phyloP scores from a whole-genome alignment of 2,797 vertebrate species.

The Micropoecilia bifurca region DNA sequence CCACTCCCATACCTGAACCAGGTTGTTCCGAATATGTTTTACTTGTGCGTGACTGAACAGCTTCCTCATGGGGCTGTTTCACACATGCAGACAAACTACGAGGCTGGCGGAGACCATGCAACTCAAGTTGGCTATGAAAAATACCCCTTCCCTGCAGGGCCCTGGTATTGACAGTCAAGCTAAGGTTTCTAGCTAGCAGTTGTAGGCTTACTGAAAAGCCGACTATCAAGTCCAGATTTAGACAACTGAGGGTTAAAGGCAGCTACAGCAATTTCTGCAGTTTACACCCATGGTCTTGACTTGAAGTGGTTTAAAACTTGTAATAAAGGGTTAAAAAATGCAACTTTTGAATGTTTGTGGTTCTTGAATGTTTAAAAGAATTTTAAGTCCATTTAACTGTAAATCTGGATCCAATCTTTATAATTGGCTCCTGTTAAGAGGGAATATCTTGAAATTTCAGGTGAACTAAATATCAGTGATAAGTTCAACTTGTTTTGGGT shows the following conservation, averaged over 20 bases:
- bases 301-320: neutral
- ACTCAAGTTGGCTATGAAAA: constrained; percentile 26
- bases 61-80: constrained; percentile 30
- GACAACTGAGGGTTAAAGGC: neutral
- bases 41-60: constrained; percentile 33
- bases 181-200: neutral
- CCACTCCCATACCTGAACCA: neutral
- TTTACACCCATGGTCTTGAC: neutral
- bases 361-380: neutral
- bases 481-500: neutral
- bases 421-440: neutral
- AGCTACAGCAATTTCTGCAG: neutral
- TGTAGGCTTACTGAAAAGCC: neutral
- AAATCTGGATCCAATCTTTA: neutral
- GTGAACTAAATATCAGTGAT: neutral
- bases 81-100: constrained; percentile 4
- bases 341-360: neutral
- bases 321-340: constrained; percentile 6
- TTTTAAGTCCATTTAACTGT: neutral
- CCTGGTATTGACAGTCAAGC: neutral
- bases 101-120: constrained; percentile 15
- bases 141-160: neutral
- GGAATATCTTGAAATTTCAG: neutral
- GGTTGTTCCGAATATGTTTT: neutral
- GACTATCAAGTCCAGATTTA: neutral